Conservation (phyloP, 1,140 invertebrate species). For the Zaprionus vittiger region DNA sequence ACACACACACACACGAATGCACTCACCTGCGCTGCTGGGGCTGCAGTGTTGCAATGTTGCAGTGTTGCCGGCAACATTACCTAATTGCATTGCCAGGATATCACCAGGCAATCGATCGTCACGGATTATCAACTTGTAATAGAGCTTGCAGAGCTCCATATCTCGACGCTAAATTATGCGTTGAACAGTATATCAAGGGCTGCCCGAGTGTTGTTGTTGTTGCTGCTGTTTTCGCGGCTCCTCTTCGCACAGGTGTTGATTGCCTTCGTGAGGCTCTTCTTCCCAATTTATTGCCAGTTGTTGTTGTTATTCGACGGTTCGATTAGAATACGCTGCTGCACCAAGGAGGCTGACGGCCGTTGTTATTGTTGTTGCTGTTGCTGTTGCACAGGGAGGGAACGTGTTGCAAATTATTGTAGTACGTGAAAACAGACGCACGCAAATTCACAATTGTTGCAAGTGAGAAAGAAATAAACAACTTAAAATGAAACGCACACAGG, state of each 20-base stretch:
- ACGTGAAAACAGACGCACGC: constrained; percentile 57
- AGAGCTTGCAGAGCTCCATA: constrained; percentile 46
- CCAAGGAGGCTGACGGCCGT: constrained; percentile 18
- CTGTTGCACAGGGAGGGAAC: constrained; percentile 40
- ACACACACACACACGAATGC: constrained; percentile 6
- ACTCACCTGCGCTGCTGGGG: neutral
- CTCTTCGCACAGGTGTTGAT: constrained; percentile 70
- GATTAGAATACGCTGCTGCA: constrained; percentile 49
- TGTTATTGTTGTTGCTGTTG: constrained; percentile 29
- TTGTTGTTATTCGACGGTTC: constrained; percentile 34
- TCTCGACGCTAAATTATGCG: constrained; percentile 63
- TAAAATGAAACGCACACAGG: neutral
- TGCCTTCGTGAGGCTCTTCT: constrained; percentile 46
- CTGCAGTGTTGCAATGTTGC: neutral
- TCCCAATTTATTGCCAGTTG: constrained; percentile 47
- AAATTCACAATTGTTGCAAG: constrained; percentile 23
- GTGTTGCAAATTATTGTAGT: constrained; percentile 78
- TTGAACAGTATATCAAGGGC: constrained; percentile 35
- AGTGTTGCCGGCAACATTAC: constrained; percentile 57
- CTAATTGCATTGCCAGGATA: constrained; percentile 76
- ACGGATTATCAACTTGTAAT: constrained; percentile 77
- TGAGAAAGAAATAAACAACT: neutral
- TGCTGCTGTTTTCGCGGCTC: constrained; percentile 27
- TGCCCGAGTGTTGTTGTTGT: neutral
- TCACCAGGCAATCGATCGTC: constrained; percentile 77